Evolutionary conservation across 2,797 vertebrate species (phyloP).

Genomic region (Anomalospiza imberbis): DNA sequence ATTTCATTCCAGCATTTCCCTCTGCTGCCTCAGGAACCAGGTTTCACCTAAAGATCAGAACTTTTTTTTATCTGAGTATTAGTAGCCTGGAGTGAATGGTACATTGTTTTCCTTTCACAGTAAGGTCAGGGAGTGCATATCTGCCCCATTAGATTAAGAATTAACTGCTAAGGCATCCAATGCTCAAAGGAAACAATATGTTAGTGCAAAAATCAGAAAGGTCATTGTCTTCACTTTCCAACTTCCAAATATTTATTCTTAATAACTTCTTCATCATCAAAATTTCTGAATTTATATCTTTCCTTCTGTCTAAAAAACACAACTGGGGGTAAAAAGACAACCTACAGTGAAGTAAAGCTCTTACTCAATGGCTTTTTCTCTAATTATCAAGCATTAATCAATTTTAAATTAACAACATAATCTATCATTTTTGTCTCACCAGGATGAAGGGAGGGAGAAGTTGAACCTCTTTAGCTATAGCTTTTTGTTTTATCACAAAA

Average conservation of each 20-base stretch:
- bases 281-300: background rate
- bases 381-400: background rate
- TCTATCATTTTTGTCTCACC: background rate
- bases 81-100: background rate
- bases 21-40: background rate
- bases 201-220: constrained; percentile 9
- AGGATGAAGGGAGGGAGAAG: background rate
- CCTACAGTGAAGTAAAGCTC: background rate
- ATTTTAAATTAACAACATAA: background rate
- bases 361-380: background rate
- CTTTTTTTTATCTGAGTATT: background rate
- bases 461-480: background rate
- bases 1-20: constrained; percentile 17
- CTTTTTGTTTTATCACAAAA: background rate
- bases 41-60: background rate
- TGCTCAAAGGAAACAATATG: background rate
- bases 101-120: background rate
- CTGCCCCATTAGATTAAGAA: constrained; percentile 32
- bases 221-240: background rate
- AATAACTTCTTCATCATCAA: background rate
- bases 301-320: background rate
- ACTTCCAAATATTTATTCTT: background rate
- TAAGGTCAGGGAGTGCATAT: background rate
- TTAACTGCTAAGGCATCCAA: background rate
- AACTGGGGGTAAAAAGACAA: background rate